A percentile compares a stretch with the other conserved stretches of the same genome.
phyloP scores from a whole-genome alignment of 2,888 invertebrate species.

The Pachycephus smyrnensis region DNA sequence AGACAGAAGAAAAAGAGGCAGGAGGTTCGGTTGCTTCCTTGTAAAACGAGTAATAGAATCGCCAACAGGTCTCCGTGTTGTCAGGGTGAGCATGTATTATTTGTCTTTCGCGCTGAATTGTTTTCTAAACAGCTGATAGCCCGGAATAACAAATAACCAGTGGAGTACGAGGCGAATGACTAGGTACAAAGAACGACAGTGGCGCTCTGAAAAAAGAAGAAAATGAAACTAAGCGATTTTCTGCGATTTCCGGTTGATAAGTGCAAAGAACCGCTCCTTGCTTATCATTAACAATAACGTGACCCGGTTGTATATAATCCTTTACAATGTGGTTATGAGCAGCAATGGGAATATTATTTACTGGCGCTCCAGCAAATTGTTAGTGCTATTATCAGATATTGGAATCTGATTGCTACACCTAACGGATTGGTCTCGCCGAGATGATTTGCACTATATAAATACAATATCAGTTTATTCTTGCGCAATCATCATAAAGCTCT shows the following conservation, averaged over 20 bases:
- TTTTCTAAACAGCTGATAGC: constrained; percentile 18
- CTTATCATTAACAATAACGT: constrained; percentile 29
- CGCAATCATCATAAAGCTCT: constrained; percentile 44
- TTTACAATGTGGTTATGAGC: constrained; percentile 41
- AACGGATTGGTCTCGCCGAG: constrained; percentile 42
- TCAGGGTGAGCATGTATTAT: not conserved
- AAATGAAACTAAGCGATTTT: not conserved
- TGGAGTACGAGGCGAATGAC: not conserved
- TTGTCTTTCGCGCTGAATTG: constrained; percentile 8
- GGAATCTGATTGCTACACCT: constrained; percentile 38
- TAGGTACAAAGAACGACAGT: not conserved
- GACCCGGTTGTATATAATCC: constrained; percentile 22
- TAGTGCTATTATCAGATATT: constrained; percentile 40
- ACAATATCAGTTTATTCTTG: constrained; percentile 40
- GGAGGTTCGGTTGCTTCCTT: not conserved
- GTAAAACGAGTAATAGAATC: not conserved
- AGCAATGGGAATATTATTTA: constrained; percentile 30
- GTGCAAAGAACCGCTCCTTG: not conserved
- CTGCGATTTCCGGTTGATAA: not conserved
- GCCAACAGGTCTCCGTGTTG: not conserved
- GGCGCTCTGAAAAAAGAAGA: not conserved
- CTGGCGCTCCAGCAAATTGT: constrained; percentile 19
- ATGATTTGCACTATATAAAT: constrained; percentile 49
- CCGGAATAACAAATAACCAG: constrained; percentile 6
- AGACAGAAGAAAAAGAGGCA: not conserved